These are phyloP conservation scores for Colius striatus DNA, from an alignment of 2,113 vertebrate genomes.

Conservation along the genomic window DNA sequence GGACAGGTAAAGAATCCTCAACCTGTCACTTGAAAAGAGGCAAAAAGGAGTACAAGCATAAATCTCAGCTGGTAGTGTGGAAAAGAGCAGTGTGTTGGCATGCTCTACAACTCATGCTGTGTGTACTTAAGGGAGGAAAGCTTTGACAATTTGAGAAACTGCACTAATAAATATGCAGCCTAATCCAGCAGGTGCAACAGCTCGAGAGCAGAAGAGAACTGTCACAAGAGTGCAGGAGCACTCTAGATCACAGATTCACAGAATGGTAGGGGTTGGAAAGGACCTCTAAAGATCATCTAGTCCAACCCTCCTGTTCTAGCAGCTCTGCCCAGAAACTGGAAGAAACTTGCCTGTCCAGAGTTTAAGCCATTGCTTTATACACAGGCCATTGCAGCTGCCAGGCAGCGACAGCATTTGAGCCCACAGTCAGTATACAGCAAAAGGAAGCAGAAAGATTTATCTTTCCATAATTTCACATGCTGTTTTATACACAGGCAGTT, in stretches of 20 bases:
- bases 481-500: neutral
- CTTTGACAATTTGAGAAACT: neutral
- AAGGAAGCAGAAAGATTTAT: neutral
- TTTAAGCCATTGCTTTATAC: neutral
- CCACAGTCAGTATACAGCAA: neutral
- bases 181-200: neutral
- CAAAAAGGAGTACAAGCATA: neutral
- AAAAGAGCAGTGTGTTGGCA: neutral
- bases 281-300: too few relatives aligned
- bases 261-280: too few relatives aligned
- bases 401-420: neutral
- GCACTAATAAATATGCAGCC: neutral
- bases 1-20: neutral
- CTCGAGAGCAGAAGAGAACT: neutral
- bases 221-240: neutral
- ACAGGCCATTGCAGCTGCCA: neutral
- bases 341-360: neutral
- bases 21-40: neutral
- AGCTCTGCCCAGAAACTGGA: neutral
- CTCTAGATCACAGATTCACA: neutral
- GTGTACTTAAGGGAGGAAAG: neutral
- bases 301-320: too few relatives aligned
- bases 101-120: neutral
- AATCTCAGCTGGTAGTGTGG: neutral
- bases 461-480: neutral